Conservation (phyloP, 2,888 invertebrate genomes). For the Phytoseiulus persimilis region DNA sequence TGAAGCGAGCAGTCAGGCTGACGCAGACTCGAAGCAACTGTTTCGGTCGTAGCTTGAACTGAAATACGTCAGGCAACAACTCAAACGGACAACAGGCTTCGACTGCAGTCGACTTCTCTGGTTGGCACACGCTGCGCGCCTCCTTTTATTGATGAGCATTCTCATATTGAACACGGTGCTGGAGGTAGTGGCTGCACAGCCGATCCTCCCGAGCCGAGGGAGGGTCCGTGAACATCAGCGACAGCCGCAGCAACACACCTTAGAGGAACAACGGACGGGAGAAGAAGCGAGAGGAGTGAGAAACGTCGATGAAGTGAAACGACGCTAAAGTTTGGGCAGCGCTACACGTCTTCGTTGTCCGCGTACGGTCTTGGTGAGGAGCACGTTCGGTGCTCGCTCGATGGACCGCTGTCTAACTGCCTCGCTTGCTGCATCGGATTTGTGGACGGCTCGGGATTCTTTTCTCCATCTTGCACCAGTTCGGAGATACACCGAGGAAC, state of each 20-base stretch:
- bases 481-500: neutral
- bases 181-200: neutral
- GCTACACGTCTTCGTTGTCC: neutral
- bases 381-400: neutral
- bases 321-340: neutral
- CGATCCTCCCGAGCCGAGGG: neutral
- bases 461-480: neutral
- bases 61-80: neutral
- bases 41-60: neutral
- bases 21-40: neutral
- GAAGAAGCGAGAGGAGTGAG: neutral
- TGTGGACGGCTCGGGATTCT: neutral
- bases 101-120: neutral
- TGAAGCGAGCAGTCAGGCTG: neutral
- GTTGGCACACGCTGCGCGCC: slow-evolving; percentile 5
- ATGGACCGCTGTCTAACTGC: neutral
- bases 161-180: neutral
- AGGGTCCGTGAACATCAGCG: neutral
- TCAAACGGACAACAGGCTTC: neutral
- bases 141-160: slow-evolving; percentile 5
- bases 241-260: neutral
- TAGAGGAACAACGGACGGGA: neutral
- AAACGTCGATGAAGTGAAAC: neutral
- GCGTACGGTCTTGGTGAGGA: too few species aligned
- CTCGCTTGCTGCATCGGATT: neutral